Conservation (phyloP, 2,113 vertebrate genomes). For the Forbesichthys papilliferus region DNA sequence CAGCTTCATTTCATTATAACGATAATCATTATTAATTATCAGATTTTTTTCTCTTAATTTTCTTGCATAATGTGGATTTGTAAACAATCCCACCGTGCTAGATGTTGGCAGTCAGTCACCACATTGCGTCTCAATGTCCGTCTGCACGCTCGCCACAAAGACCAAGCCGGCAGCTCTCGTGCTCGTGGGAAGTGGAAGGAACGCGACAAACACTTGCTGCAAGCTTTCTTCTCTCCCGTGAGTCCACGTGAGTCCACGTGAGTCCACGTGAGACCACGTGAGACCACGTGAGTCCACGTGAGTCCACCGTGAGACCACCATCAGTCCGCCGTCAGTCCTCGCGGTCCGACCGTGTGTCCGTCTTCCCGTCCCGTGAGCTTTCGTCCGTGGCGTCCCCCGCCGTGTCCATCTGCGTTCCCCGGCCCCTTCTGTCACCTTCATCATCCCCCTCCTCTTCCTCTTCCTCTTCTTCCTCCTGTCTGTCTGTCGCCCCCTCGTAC, state of each 20-base stretch:
- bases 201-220: conserved; percentile 67
- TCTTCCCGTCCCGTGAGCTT: conserved; percentile 90
- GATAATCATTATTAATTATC: conserved; percentile 49
- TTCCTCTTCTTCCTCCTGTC: conserved; percentile 85
- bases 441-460: conserved; percentile 87
- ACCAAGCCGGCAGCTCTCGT: conserved; percentile 74
- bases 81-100: conserved; percentile 73
- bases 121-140: conserved; percentile 68
- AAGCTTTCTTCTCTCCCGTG: conserved; percentile 84
- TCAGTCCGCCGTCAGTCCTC: conserved; percentile 75
- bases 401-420: conserved; percentile 86
- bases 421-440: conserved; percentile 85
- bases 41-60: conserved; percentile 77
- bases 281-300: no score
- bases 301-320: conserved; percentile 57
- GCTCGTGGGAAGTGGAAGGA: conserved; percentile 39
- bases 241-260: no score
- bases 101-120: conserved; percentile 53
- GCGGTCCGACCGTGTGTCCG: conserved; percentile 87
- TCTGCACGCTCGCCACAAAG: conserved; percentile 87
- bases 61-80: conserved; percentile 96
- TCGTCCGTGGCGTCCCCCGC: conserved; percentile 88
- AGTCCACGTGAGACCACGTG: no score
- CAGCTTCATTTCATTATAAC: conserved; percentile 61
- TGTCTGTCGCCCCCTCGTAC: conserved; percentile 82